Conservation (phyloP, 2,113 vertebrate species). For the Callaeas wilsoni region DNA sequence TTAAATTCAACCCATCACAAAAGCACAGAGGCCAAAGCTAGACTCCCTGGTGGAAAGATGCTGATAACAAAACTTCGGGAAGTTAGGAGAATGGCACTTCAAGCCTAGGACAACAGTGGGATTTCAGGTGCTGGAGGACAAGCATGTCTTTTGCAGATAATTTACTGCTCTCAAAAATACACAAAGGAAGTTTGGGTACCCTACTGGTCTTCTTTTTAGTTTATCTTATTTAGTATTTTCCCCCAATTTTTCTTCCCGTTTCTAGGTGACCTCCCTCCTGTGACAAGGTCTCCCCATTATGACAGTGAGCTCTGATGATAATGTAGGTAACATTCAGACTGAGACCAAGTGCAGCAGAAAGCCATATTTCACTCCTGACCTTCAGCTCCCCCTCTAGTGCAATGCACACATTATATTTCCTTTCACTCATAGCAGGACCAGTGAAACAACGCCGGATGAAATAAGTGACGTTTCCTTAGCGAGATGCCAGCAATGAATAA, state of each 20-base stretch:
- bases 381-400: constrained; percentile 68
- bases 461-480: constrained; percentile 21
- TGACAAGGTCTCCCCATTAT: constrained; percentile 68
- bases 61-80: background rate
- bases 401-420: constrained; percentile 56
- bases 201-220: background rate
- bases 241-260: constrained; percentile 51
- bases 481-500: background rate
- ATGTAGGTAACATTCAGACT: constrained; percentile 69
- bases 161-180: constrained; percentile 4
- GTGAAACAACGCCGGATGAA: background rate
- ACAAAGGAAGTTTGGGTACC: constrained; percentile 37
- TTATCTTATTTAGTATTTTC: constrained; percentile 31
- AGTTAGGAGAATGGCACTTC: background rate
- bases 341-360: constrained; percentile 67
- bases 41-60: background rate
- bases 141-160: background rate
- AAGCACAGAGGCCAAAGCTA: background rate
- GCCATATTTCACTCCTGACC: constrained; percentile 71
- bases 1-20: background rate
- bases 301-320: constrained; percentile 66
- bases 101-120: background rate
- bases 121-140: constrained; percentile 3
- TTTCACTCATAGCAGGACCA: constrained; percentile 52
- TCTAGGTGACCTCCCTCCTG: constrained; percentile 60